Base-by-base conservation (phyloP, 2,888 invertebrate species). In the Timema cristinae region DNA sequence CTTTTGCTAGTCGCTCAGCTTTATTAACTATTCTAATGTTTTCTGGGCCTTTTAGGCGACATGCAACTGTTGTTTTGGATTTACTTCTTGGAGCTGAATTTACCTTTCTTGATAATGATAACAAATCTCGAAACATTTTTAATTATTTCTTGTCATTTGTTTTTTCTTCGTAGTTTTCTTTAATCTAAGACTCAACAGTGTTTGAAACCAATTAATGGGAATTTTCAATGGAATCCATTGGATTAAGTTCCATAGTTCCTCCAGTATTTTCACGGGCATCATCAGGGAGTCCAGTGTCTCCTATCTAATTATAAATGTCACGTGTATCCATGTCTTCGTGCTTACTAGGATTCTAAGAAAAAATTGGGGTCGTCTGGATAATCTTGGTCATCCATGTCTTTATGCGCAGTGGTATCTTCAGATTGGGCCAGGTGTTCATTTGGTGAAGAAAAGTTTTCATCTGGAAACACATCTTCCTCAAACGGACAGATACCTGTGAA, bases 331-430 rank as follows among this genome's bases (percentile, higher is more conserved):
- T 13, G 7, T 63, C 63, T 15, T 63, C 63, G 48, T 16, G 6
- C 63, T 63, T 16, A 7, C 32, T 15, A 63, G 6, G 32, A 6
- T 15, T 9, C 13, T 32, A 5, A 63, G 63, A 8, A 63, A 10
- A 47, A 6, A 8, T 63, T 63, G 63, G 63, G 63, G 63, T 63
- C 32, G 7, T 63, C 63, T 63, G 63, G 63, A 63, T 63, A 6
- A 7, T 63, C 63, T 63, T 63, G 15, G 63, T 63, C 63, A 32
- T 63, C 32, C 63, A 63, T 63, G 63, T 63, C 63, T 63, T 63
- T 10, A 15, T 9, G 5, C 48, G 13, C 63, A 63, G 16, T 15
- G 16, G 63, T 63, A 16, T 63, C 16, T 10, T 48, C 63, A 47
- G 63, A 63, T 5, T 15, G 32, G 48, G 8, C 63, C 5, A 63